These are phyloP conservation scores for Hermetia illucens DNA, from an alignment of 1,140 invertebrate species.

Conservation along the genomic window DNA sequence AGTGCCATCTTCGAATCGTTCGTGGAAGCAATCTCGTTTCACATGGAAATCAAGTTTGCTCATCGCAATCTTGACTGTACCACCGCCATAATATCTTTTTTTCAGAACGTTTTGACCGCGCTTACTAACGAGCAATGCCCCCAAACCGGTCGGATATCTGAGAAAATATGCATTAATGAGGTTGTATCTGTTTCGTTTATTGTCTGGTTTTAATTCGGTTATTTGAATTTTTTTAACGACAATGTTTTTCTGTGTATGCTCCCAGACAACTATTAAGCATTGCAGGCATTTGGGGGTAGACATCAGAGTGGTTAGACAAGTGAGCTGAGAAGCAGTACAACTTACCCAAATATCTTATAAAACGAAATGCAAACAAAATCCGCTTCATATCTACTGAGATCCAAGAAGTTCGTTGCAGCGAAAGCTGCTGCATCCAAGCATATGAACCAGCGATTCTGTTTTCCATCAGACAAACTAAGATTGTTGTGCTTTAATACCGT, in stretches of 20 bases:
- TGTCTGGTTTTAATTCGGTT: too few species aligned
- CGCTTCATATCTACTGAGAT: conserved; percentile 56
- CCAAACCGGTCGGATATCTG: conserved; percentile 78
- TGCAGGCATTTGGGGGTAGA: too few species aligned
- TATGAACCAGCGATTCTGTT: conserved; percentile 48
- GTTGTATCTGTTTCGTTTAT: too few species aligned
- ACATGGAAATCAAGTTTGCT: conserved; percentile 53
- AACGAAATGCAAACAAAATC: conserved; percentile 90
- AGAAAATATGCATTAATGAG: too few species aligned
- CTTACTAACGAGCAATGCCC: conserved; percentile 71
- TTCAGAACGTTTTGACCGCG: conserved; percentile 43
- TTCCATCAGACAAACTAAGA: conserved; percentile 4
- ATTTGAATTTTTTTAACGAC: too few species aligned
- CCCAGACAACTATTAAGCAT: too few species aligned
- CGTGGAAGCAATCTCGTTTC: conserved; percentile 45
- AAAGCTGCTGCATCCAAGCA: conserved; percentile 76
- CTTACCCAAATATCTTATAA: conserved; percentile 89
- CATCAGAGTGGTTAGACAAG: too few species aligned
- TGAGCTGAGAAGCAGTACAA: too few species aligned
- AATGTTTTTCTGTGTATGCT: too few species aligned
- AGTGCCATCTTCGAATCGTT: conserved; percentile 91
- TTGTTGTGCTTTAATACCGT: conserved; percentile 20
- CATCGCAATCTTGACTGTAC: conserved; percentile 72
- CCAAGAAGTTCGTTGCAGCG: conserved; percentile 62
- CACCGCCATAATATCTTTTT: conserved; percentile 82